A percentile compares a stretch with the other conserved stretches of the same genome.
Conservation (phyloP, 2,797 vertebrate species). For the Lithobates pipiens region DNA sequence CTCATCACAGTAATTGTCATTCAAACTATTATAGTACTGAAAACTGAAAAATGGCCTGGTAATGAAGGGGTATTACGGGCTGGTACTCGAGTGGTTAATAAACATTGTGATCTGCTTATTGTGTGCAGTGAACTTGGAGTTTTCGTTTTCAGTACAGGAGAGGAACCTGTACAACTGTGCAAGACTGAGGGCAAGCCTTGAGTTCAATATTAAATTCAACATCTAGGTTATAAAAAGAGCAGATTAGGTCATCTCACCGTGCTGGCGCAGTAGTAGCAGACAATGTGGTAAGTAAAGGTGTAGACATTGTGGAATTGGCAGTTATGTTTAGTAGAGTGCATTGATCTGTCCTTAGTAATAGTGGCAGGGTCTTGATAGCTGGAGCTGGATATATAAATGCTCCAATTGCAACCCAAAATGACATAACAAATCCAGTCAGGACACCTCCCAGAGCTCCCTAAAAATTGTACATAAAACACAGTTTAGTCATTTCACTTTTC, state of each 20-base stretch:
- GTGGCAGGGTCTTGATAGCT: constrained; percentile 72
- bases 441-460: constrained; percentile 84
- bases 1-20: no score
- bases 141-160: background rate
- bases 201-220: background rate
- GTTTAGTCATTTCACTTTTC: no score
- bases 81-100: no score
- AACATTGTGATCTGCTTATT: no score
- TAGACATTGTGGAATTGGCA: constrained; percentile 54
- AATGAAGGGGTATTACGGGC: no score
- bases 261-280: constrained; percentile 20
- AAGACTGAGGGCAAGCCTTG: background rate
- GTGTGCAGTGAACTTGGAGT: background rate
- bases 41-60: no score
- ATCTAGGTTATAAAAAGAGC: background rate
- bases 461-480: background rate
- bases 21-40: no score
- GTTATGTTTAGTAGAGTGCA: constrained; percentile 70
- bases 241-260: constrained; percentile 69
- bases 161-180: background rate
- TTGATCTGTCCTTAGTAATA: constrained; percentile 74
- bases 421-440: constrained; percentile 73
- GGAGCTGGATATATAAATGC: constrained; percentile 80
- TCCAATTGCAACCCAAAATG: constrained; percentile 78
- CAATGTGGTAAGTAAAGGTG: background rate